phyloP scores from a whole-genome alignment of 2,797 vertebrate genomes.

The Molothrus ater region DNA sequence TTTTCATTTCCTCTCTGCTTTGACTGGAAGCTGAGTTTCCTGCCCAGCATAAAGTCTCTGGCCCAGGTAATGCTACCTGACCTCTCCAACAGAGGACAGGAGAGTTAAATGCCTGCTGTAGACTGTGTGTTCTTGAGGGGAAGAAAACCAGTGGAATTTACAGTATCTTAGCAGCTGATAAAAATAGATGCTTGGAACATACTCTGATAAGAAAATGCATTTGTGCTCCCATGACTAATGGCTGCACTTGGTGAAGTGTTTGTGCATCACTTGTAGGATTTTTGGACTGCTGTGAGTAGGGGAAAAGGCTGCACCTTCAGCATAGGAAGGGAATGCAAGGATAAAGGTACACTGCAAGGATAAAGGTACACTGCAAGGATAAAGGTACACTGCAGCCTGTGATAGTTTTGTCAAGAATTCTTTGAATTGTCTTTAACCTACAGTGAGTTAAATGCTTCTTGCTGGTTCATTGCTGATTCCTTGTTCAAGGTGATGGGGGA shows the following conservation, averaged over 20 bases:
- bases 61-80: not conserved
- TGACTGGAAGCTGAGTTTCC: not conserved
- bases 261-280: accelerated
- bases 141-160: not conserved
- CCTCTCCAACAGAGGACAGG: not conserved
- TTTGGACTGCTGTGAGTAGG: not conserved
- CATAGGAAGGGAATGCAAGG: not conserved
- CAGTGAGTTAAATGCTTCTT: not conserved
- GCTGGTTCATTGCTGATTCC: not conserved
- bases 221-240: not conserved
- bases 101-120: not conserved
- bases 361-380: too few species aligned
- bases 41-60: not conserved
- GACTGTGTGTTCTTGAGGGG: not conserved
- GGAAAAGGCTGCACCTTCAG: not conserved
- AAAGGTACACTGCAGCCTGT: not conserved
- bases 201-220: not conserved
- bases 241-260: not conserved
- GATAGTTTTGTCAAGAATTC: not conserved
- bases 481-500: not conserved
- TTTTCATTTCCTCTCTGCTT: not conserved
- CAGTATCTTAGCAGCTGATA: not conserved
- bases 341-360: too few species aligned
- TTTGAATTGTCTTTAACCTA: not conserved
- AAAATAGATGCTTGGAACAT: not conserved